Percentiles rank a stretch among this genome's conserved stretches.
These are phyloP conservation scores for Phoeniculus purpureus DNA, from an alignment of 2,797 vertebrate species.

Conservation along the genomic window DNA sequence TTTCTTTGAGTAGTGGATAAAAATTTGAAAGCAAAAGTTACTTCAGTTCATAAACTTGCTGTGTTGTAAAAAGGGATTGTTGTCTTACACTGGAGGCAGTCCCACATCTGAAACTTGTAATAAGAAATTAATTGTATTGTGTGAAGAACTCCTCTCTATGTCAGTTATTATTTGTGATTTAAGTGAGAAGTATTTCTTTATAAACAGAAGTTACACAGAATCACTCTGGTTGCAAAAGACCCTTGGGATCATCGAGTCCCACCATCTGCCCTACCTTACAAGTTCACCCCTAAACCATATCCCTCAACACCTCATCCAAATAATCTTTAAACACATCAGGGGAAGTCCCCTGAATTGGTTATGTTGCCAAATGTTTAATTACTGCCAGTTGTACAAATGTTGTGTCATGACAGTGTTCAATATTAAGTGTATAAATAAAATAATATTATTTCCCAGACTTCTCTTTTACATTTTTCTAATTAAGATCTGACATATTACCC, in stretches of 20 bases:
- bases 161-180: not conserved
- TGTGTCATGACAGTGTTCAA: not conserved
- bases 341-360: not conserved
- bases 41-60: not conserved
- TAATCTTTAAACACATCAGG: not conserved
- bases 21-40: slow-evolving; percentile 12
- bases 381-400: not conserved
- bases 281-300: too few species aligned
- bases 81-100: not conserved
- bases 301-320: too few species aligned
- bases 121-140: not conserved
- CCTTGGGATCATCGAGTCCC: too few species aligned
- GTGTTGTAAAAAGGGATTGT: not conserved
- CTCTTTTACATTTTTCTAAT: not conserved
- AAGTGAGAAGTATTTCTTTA: not conserved
- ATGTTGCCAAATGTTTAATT: not conserved
- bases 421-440: slow-evolving; percentile 5
- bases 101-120: slow-evolving; percentile 24
- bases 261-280: too few species aligned
- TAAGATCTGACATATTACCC: not conserved
- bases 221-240: too few species aligned
- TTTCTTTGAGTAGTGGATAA: not conserved
- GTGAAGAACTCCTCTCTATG: not conserved
- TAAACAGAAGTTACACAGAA: not conserved
- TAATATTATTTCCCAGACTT: not conserved